Base-by-base conservation (phyloP, 2,797 vertebrate species). In the Thalassophryne amazonica region DNA sequence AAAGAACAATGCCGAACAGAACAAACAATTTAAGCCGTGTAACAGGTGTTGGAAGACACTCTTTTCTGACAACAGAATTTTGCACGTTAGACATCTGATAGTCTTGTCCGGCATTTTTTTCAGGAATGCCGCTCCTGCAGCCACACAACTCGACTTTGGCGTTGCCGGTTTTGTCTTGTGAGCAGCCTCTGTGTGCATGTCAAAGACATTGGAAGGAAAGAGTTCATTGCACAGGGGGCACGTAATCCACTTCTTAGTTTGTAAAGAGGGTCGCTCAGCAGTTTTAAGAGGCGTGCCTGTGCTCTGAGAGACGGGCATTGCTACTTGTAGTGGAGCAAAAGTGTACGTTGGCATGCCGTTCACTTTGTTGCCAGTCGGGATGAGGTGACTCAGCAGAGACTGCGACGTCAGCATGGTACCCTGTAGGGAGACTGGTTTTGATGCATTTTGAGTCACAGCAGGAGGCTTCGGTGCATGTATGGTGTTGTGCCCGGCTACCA, bases 311-410 rank as follows among this genome's bases (percentile, higher is more conserved):
- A 78, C 55, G 0, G 93, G 93, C 67, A 93, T 21, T 7, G 93
- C 87, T 0, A 91, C 84, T 4, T 95, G 94, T 29, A 98, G 77
- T 0, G 97, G 95, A 1, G 95, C 93, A 10, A 99, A 92, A 0
- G 96, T 99, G 69, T 98, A 99, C 0, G 93, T 97, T 2, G 96
- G 96, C 73, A 98, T 91, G 18, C 97, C 96, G 0, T 99, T 98
- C 14, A 98, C 91, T 54, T 90, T 93, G 54, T 95, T 98, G 21
- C 94, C 96, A 0, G 95, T 99, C 0, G 96, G 97, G 43, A 99
- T 94, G 50, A 98, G 83, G 57, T 99, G 96, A 76, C 91, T 88
- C 4, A 98, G 76, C 23, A 98, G 79, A 11, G 97, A 94, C 60
- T 96, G 93, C 0, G 94, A 85, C 0, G 94, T 92, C 42, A 97